Conservation (phyloP, 2,113 vertebrate genomes). For the Onychorhynchus coronatus region DNA sequence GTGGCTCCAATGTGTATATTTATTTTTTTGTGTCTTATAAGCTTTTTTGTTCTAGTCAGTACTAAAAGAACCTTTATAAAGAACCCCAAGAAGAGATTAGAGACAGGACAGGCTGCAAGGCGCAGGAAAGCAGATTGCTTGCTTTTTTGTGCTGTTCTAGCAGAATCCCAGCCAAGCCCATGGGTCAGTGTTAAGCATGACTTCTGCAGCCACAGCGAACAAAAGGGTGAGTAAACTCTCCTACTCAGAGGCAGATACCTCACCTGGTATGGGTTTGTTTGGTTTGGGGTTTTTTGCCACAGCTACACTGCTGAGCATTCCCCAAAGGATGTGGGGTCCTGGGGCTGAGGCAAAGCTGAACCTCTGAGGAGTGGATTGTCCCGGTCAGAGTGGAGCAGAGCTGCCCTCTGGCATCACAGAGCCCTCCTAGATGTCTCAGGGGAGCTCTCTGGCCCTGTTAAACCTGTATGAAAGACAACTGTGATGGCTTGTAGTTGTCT, state of each 20-base stretch:
- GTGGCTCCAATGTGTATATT: neutral
- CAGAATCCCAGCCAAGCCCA: neutral
- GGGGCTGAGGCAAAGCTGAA: neutral
- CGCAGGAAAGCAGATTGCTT: neutral
- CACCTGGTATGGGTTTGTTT: neutral
- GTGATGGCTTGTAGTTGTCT: neutral
- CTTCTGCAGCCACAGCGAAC: neutral
- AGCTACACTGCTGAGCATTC: neutral
- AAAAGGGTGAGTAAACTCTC: neutral
- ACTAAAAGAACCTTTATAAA: conserved; percentile 15
- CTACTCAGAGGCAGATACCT: neutral
- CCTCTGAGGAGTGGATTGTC: neutral
- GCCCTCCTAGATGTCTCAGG: neutral
- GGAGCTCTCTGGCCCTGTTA: neutral
- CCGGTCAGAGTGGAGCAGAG: neutral
- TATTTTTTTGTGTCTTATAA: neutral
- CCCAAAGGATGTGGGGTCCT: neutral
- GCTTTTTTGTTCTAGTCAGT: neutral
- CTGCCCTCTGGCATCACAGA: neutral
- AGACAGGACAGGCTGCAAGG: neutral
- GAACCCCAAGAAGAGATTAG: neutral
- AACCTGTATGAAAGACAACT: neutral
- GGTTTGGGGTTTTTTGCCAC: neutral
- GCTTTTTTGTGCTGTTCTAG: neutral
- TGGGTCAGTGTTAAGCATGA: neutral